These are phyloP conservation scores for Epinotia demarniana DNA, from an alignment of 2,888 invertebrate genomes.

Conservation along the genomic window DNA sequence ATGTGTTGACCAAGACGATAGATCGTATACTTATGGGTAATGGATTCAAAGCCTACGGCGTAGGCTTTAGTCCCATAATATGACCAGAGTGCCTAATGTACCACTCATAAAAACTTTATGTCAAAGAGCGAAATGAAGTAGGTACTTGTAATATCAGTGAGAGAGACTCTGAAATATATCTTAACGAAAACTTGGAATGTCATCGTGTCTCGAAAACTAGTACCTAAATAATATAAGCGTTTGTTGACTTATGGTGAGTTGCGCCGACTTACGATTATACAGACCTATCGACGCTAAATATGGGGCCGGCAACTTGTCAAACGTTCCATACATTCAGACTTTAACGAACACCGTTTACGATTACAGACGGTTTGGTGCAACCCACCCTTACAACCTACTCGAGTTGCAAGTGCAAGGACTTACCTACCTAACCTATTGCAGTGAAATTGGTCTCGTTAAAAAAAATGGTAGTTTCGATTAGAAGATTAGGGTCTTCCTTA, in stretches of 20 bases:
- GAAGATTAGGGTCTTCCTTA: background rate
- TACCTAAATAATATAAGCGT: background rate
- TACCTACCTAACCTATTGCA: background rate
- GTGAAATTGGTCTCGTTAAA: background rate
- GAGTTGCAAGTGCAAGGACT: background rate
- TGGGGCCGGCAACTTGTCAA: no score
- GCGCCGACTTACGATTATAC: no score
- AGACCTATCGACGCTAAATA: no score
- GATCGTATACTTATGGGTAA: constrained; percentile 16
- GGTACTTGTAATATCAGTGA: constrained; percentile 16
- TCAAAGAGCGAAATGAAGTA: constrained; percentile 29
- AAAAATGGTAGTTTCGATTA: background rate
- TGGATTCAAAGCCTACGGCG: constrained; percentile 18
- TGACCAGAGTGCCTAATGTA: constrained; percentile 34
- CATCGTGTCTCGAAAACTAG: background rate
- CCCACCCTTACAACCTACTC: no score
- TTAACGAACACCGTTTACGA: no score
- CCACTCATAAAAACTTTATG: constrained; percentile 25
- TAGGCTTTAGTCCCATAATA: constrained; percentile 28
- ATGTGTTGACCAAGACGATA: constrained; percentile 25
- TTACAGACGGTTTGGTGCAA: no score
- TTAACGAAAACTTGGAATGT: constrained; percentile 10
- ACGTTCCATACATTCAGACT: no score
- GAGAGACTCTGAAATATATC: constrained; percentile 4
- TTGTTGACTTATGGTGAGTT: no score